Conservation (phyloP, 1,140 invertebrate genomes). For the Epicauta chinensis region DNA sequence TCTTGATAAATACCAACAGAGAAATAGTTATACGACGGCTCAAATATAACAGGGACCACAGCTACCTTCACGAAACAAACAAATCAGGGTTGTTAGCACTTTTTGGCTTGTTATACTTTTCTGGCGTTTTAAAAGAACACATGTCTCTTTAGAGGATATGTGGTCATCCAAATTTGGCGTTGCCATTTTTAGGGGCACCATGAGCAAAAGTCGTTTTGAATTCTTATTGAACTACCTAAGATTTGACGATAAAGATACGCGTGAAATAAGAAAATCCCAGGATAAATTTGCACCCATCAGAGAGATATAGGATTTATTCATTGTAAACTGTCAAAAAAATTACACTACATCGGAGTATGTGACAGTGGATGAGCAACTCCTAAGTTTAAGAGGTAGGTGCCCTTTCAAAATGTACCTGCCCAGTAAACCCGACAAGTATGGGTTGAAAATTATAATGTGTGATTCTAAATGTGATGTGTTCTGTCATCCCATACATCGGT, state of each 20-base stretch:
- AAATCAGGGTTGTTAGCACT: too few species aligned
- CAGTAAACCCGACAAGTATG: constrained; percentile 33
- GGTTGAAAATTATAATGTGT: constrained; percentile 37
- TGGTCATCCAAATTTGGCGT: too few species aligned
- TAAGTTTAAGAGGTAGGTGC: constrained; percentile 39
- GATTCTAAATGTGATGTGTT: constrained; percentile 31
- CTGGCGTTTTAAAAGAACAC: too few species aligned
- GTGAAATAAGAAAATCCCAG: constrained; percentile 18
- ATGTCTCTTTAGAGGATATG: too few species aligned
- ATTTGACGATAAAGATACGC: constrained; percentile 33
- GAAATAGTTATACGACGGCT: too few species aligned
- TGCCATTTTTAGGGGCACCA: too few species aligned
- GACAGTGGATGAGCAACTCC: constrained; percentile 42
- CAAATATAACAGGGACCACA: too few species aligned
- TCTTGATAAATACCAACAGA: too few species aligned
- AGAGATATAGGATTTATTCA: constrained; percentile 35
- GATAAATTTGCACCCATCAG: constrained; percentile 36
- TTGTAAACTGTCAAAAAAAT: constrained; percentile 34
- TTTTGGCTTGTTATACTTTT: too few species aligned
- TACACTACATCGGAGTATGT: constrained; percentile 33
- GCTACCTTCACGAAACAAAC: too few species aligned
- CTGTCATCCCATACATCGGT: constrained; percentile 32
- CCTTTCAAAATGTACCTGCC: constrained; percentile 41
- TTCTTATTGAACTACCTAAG: too few species aligned
- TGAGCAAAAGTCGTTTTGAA: too few species aligned